These are phyloP conservation scores for Etheostoma perlongum DNA, from an alignment of 2,797 vertebrate genomes.

Conservation along the genomic window DNA sequence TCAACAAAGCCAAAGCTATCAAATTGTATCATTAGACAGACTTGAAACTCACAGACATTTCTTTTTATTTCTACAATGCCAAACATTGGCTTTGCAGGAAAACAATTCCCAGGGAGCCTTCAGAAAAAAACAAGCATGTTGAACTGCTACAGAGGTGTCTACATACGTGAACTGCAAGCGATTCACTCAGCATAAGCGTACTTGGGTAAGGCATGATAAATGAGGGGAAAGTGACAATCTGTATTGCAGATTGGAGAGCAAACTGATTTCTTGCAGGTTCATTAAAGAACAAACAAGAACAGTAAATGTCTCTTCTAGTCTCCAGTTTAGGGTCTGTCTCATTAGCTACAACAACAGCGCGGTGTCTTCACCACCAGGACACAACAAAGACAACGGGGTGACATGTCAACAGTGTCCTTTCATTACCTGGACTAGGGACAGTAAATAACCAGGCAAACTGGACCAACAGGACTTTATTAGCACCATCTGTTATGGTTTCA, in stretches of 20 bases:
- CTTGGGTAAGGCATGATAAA: conserved; percentile 29
- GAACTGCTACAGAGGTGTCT: conserved; percentile 37
- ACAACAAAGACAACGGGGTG: conserved; percentile 63
- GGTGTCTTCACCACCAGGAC: conserved; percentile 22
- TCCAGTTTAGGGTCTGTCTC: conserved; percentile 72
- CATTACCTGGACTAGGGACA: conserved; percentile 71
- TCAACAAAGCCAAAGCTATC: conserved; percentile 75
- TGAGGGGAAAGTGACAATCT: conserved; percentile 42
- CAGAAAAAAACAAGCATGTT: conserved; percentile 40
- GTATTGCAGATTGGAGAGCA: conserved; percentile 36
- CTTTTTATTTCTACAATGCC: conserved; percentile 57
- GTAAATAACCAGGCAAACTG: conserved; percentile 68
- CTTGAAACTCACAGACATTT: conserved; percentile 63
- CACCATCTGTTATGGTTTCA: conserved; percentile 84
- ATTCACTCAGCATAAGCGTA: conserved; percentile 23
- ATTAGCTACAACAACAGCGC: conserved; percentile 68
- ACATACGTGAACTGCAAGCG: conserved; percentile 41
- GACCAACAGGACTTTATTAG: conserved; percentile 78
- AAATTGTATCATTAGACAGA: conserved; percentile 79
- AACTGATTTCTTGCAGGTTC: conserved; percentile 38
- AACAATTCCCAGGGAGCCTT: conserved; percentile 37
- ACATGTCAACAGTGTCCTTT: conserved; percentile 72
- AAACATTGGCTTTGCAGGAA: conserved; percentile 47
- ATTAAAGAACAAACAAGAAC: conserved; percentile 50
- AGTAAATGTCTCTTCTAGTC: conserved; percentile 38